Evolutionary conservation across 1,140 invertebrate genomes (phyloP), one percentile per base, ranked within the genome.

Genomic region (Pantala flavescens): DNA sequence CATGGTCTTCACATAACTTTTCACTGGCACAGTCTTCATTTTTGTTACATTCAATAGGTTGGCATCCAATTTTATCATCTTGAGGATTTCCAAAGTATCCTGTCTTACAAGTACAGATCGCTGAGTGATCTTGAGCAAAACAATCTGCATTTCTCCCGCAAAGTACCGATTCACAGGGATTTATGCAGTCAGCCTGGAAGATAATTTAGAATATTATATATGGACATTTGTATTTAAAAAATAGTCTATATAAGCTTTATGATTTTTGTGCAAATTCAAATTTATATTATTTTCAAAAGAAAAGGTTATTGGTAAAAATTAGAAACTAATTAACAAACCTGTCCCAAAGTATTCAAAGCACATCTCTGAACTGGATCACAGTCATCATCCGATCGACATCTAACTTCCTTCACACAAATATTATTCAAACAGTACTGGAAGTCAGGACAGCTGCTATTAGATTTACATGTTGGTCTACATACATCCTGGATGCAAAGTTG

Each of bases 61-160:
- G 88, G 81, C 93, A 95, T 28, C 89, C 92, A 75, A 89, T 85
- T 78, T 87, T 86, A 19, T 88, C 87, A 72, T 88, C 87, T 73
- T 88, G 86, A 0, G 93, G 88, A 83, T 95, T 90, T 0, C 93
- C 93, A 77, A 89, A 89, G 80, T 88, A 95, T 0, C 92, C 93
- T 70, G 84, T 77, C 78, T 90, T 89, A 81, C 95, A 97, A 16
- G 84, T 82, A 80, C 95, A 97, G 23, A 88, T 82, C 0, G 92
- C 86, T 73, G 86, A 81, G 80, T 95, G 93, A 77, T 89, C 86
- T 55, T 87, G 83, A 0, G 89, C 87, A 24, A 83, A 83, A 78
- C 94, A 96, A 75, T 90, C 87, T 0, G 93, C 90, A 82, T 95
- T 94, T 74, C 91, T 84, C 21, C 93, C 93, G 79, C 94, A 96